Conservation (phyloP, 2,113 vertebrate species). For the rat (Rattus norvegicus) region GRCr8 NC_086030.1:32247501-32248000, state of each 20-base stretch:
- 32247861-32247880: background rate
- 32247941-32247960: background rate
- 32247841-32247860: background rate
- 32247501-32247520: background rate
- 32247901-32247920: background rate
- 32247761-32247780: too few species aligned
- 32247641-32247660: background rate
- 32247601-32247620: background rate
- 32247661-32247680: background rate
- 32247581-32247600: background rate
- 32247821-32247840: too few species aligned
- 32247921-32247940: too few species aligned
- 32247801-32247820: too few species aligned
- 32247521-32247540: background rate
- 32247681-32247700: too few species aligned
- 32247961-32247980: too few species aligned
- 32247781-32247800: too few species aligned
- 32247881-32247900: background rate
- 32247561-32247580: background rate
- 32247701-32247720: accelerated
- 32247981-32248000: background rate
- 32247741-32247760: too few species aligned
- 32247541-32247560: background rate
- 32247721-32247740: accelerated
- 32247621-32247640: background rate